Evolutionary conservation across 1,140 invertebrate species (phyloP), one percentile per base, ranked within the genome.

Genomic region (Bradysia coprophila): DNA sequence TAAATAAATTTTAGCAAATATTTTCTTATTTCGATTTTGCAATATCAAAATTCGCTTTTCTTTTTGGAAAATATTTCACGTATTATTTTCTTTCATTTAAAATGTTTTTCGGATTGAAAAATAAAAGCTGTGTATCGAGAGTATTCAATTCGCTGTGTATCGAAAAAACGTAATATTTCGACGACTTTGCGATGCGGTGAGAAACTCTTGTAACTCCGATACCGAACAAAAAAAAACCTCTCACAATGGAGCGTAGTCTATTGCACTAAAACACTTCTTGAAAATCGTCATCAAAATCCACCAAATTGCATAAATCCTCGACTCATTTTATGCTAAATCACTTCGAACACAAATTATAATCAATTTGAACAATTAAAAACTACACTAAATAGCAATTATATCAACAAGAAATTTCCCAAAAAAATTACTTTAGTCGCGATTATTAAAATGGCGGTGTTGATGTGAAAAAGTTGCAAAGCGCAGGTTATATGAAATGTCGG

Each of bases 381-480:
- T 10, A 39, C 21, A 39, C 10, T 39, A 18, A 39, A 21, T 39
- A 18, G 21, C 19, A 21, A 21, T 21, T n/a, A 39, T 39, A 10
- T 21, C 9, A 9, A 9, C 21, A 10, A 39, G 38, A 39, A 39
- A 22, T 22, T n/a, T 22, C 38, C 20, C 11, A 21, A 6, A 22
- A 39, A 21, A 21, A 22, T 39, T 21, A 39, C 3, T 39, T 20
- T 15, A 39, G 21, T 39, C 38, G 38, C 38, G 21, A 39, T 18
- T 38, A 21, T 15, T 21, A 11, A 39, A 39, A 39, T 22, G 22
- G 38, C 21, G 36, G 16, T 38, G 36, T 38, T 38, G 36, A 38
- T 38, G 36, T 38, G 36, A 34, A 38, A 38, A 38, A 38, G 10
- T 18, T 38, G 18, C 21, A 18, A n/a, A 20, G 21, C 18, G 36